Conservation (phyloP, 2,888 invertebrate species). For the Buathra laborator region DNA sequence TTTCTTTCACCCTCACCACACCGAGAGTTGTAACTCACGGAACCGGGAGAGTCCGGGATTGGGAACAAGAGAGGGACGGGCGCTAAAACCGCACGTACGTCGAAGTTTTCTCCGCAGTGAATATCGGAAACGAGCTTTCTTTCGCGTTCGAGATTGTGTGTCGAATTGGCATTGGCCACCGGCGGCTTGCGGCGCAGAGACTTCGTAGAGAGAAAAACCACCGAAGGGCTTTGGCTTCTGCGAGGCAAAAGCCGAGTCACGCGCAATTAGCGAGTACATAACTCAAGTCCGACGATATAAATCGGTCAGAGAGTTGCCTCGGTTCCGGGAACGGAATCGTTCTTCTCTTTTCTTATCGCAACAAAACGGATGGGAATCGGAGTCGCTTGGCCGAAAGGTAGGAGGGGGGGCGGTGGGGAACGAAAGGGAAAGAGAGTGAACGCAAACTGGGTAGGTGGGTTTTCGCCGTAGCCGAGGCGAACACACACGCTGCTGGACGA, state of each 20-base stretch:
- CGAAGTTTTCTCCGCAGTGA: constrained; percentile 47
- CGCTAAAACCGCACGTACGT: constrained; percentile 45
- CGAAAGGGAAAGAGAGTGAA: constrained; percentile 4
- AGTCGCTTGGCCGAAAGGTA: constrained; percentile 43
- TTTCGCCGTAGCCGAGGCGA: background rate
- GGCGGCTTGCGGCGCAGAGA: background rate
- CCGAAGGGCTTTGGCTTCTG: constrained; percentile 13
- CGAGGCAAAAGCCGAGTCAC: constrained; percentile 55
- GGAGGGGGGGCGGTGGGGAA: background rate
- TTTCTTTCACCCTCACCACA: constrained; percentile 4
- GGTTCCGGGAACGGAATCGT: constrained; percentile 62
- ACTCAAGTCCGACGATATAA: constrained; percentile 70
- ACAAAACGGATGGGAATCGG: constrained; percentile 57
- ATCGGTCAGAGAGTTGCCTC: constrained; percentile 65
- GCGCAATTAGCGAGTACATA: constrained; percentile 73
- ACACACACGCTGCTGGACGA: constrained; percentile 12
- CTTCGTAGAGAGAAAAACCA: constrained; percentile 6
- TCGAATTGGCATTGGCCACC: constrained; percentile 41
- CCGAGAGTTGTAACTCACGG: background rate
- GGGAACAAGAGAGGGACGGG: background rate
- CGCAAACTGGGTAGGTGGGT: background rate
- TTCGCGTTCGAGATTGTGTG: constrained; percentile 58
- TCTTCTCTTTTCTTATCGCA: constrained; percentile 65
- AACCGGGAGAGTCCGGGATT: background rate
- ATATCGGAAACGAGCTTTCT: constrained; percentile 59